Conservation (phyloP, 2,797 vertebrate species). For the Dicrostonyx torquatus region DNA sequence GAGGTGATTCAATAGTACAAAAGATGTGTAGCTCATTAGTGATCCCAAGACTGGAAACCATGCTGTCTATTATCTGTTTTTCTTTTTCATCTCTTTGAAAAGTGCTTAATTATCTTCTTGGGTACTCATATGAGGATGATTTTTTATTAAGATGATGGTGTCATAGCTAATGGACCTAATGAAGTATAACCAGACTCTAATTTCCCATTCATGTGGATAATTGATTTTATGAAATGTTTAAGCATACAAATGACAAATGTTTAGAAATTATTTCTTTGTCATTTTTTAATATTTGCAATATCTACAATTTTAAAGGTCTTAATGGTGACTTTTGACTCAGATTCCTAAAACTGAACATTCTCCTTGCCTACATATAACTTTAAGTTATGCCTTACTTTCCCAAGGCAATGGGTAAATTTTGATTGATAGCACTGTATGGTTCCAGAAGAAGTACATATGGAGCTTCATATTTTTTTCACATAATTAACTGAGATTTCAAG, state of each 20-base stretch:
- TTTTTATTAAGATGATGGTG: conserved; percentile 72
- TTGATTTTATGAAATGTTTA: conserved; percentile 75
- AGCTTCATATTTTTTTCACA: conserved; percentile 21
- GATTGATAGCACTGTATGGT: conserved; percentile 25
- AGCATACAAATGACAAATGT: conserved; percentile 73
- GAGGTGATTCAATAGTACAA: conserved; percentile 67
- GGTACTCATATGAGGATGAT: conserved; percentile 73
- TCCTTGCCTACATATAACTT: conserved; percentile 17
- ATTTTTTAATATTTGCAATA: conserved; percentile 57
- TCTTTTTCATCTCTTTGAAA: conserved; percentile 56
- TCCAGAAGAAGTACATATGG: conserved; percentile 21
- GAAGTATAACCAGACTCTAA: conserved; percentile 71
- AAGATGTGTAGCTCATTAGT: conserved; percentile 68
- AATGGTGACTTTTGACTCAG: conserved; percentile 23
- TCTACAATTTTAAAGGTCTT: conserved; percentile 42
- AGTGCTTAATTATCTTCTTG: conserved; percentile 72
- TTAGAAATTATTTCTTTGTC: conserved; percentile 72
- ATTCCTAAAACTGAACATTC: neutral
- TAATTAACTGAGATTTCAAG: conserved; percentile 46
- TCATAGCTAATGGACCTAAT: conserved; percentile 80
- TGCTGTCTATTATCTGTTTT: conserved; percentile 60
- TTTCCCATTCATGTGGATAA: conserved; percentile 77
- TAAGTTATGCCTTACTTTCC: neutral
- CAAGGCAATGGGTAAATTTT: neutral
- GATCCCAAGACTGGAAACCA: conserved; percentile 45